Evolutionary conservation across 2,113 vertebrate genomes (phyloP).

Genomic region (Apodemus sylvaticus): DNA sequence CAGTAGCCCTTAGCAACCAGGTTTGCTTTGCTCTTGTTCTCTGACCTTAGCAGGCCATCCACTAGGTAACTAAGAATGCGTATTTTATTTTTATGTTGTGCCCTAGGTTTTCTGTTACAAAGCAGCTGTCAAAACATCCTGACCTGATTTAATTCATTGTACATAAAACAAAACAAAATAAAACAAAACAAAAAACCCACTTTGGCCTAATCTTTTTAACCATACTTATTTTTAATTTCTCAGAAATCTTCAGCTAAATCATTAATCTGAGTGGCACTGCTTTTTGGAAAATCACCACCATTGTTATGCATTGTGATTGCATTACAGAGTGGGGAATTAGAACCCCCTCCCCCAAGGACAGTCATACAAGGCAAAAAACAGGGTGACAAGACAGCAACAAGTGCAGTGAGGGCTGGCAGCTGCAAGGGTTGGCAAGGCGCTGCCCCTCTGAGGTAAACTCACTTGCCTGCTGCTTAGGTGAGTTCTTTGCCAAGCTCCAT

Average conservation of each 20-base stretch:
- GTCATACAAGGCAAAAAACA: not conserved
- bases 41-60: not conserved
- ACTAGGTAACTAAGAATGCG: not conserved
- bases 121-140: not conserved
- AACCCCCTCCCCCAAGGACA: not conserved
- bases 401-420: not conserved
- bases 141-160: not conserved
- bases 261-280: not conserved
- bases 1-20: not conserved
- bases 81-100: not conserved
- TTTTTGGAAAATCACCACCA: not conserved
- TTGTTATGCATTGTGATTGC: not conserved
- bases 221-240: not conserved
- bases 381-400: not conserved
- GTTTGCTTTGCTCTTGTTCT: not conserved
- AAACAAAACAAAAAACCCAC: not conserved
- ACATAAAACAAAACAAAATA: not conserved
- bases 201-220: not conserved
- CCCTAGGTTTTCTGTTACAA: not conserved
- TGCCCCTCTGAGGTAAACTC: not conserved
- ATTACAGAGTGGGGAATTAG: not conserved
- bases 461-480: no score
- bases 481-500: not conserved
- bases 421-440: no score
- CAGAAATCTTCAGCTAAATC: not conserved